These are phyloP conservation scores for Pangasius djambal DNA, from an alignment of 2,797 vertebrate genomes.

Conservation along the genomic window DNA sequence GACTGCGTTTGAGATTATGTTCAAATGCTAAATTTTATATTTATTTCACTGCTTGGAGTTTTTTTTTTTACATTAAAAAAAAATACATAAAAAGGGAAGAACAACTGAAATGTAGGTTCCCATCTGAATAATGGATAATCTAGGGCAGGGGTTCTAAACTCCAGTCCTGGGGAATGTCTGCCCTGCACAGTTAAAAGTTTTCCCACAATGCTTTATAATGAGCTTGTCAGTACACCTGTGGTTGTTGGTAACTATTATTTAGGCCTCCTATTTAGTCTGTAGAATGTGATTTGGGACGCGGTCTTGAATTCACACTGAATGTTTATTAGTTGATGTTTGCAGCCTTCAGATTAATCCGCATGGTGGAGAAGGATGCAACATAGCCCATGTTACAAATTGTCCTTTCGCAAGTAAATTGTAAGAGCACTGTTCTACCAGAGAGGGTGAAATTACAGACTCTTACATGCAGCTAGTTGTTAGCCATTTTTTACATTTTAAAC, in stretches of 20 bases:
- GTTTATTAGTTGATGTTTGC: background rate
- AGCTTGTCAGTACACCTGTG: too few relatives aligned
- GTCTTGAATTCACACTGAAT: background rate
- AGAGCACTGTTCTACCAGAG: background rate
- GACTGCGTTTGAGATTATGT: too few relatives aligned
- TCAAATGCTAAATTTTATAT: too few relatives aligned
- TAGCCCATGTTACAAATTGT: background rate
- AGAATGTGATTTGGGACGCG: background rate
- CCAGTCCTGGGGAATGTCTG: background rate
- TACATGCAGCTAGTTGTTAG: background rate
- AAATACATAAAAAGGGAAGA: background rate
- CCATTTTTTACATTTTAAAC: background rate
- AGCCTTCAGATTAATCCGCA: background rate
- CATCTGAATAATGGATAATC: background rate
- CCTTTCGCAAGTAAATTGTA: background rate
- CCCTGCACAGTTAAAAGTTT: background rate
- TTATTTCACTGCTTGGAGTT: too few relatives aligned
- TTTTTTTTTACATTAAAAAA: too few relatives aligned
- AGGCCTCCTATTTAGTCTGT: background rate
- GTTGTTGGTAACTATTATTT: background rate
- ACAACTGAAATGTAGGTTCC: background rate
- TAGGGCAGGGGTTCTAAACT: background rate
- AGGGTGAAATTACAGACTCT: background rate
- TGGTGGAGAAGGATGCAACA: too few relatives aligned
- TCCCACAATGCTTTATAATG: background rate